Evolutionary conservation across 2,888 invertebrate species (phyloP).

Genomic region (Drosophila phalerata): DNA sequence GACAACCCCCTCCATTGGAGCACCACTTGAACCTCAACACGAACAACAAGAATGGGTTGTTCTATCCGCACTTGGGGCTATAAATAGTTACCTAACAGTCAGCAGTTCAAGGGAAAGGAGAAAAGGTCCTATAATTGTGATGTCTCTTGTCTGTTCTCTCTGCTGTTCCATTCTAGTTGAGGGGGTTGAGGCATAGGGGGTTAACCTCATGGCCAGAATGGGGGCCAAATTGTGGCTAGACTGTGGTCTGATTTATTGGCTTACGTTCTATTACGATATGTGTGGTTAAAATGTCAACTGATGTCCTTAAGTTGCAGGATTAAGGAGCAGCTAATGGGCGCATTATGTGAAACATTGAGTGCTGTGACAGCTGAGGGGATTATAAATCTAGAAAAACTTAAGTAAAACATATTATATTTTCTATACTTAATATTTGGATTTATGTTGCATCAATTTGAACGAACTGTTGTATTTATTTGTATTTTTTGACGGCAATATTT

Average conservation of each 20-base stretch:
- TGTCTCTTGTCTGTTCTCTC: constrained; percentile 29
- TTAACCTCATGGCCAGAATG: constrained; percentile 26
- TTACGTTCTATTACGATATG: constrained; percentile 11
- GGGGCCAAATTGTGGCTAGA: constrained; percentile 26
- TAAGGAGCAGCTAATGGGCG: constrained; percentile 38
- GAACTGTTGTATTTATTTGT: background rate
- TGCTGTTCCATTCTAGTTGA: constrained; percentile 6
- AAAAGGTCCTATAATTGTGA: constrained; percentile 37
- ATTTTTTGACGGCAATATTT: background rate
- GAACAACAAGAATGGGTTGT: constrained; percentile 15
- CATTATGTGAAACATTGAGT: constrained; percentile 3
- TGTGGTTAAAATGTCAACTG: constrained; percentile 35
- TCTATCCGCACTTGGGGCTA: constrained; percentile 32
- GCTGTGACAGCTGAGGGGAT: background rate
- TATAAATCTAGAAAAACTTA: background rate
- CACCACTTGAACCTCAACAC: constrained; percentile 17
- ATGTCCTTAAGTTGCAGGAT: constrained; percentile 28
- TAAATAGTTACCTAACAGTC: constrained; percentile 58
- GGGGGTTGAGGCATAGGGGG: constrained; percentile 14
- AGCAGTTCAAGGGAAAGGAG: background rate
- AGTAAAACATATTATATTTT: background rate
- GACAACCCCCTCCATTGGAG: constrained; percentile 14
- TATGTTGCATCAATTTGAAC: background rate
- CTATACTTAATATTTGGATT: background rate
- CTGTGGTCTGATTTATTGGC: constrained; percentile 48